Conservation (phyloP, 2,113 vertebrate genomes). For the Ammospiza nelsoni region DNA sequence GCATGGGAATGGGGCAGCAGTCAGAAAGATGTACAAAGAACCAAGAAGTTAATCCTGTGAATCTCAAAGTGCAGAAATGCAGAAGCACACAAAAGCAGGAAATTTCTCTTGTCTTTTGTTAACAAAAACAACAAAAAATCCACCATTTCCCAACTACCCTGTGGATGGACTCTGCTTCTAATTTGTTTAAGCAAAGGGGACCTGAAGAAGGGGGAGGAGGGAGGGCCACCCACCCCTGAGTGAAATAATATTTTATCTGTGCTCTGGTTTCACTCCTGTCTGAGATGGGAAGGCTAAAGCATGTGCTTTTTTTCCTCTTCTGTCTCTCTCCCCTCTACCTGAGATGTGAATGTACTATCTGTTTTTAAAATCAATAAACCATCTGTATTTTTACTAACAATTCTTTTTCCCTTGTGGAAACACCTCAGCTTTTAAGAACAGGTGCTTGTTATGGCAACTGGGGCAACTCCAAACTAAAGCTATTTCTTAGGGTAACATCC, state of each 20-base stretch:
- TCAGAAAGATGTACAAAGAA: background rate
- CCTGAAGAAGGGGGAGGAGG: background rate
- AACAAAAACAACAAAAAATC: background rate
- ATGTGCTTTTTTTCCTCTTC: background rate
- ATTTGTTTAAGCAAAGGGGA: background rate
- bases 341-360: background rate
- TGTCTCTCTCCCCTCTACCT: background rate
- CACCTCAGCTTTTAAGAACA: background rate
- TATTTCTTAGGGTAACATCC: background rate
- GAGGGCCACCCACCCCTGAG: background rate
- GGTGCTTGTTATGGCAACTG: background rate
- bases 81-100: background rate
- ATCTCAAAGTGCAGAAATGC: background rate
- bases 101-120: background rate
- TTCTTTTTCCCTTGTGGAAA: background rate
- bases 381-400: background rate
- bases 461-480: background rate
- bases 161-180: background rate
- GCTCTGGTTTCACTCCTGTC: background rate
- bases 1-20: background rate
- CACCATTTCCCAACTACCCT: background rate
- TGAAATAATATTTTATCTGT: background rate
- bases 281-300: background rate
- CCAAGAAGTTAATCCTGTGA: rapidly evolving
- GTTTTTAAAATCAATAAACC: background rate